Evolutionary conservation across 2,797 vertebrate species (phyloP).

Genomic region (Cyprinella venusta): DNA sequence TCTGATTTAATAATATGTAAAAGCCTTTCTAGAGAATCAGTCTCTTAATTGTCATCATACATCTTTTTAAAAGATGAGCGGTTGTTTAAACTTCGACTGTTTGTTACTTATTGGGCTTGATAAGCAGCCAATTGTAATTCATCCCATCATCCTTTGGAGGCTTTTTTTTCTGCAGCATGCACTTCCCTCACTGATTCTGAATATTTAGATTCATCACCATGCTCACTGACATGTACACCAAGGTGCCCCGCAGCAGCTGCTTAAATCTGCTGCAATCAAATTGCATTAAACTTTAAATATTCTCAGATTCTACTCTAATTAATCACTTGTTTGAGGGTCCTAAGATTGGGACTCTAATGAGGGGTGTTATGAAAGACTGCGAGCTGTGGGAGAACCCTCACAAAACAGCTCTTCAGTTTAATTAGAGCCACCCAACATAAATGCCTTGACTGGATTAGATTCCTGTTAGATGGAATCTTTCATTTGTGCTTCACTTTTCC

Average conservation of each 20-base stretch:
- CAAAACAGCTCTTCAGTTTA: conserved; percentile 37
- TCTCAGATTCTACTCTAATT: conserved; percentile 56
- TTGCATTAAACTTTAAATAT: conserved; percentile 61
- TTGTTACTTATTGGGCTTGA: conserved; percentile 17
- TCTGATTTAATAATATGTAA: conserved; percentile 1
- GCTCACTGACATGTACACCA: conserved; percentile 46
- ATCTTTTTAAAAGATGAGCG: conserved; percentile 1
- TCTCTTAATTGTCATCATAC: conserved; percentile 8
- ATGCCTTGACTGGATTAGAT: conserved; percentile 22
- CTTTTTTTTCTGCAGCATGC: conserved; percentile 3
- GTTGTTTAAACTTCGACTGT: neutral
- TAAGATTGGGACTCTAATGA: conserved; percentile 49
- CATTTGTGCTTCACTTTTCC: neutral
- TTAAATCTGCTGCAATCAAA: conserved; percentile 60
- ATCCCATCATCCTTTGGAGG: conserved; percentile 1
- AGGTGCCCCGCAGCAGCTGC: conserved; percentile 51
- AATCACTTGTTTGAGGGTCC: conserved; percentile 56
- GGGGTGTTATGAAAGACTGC: conserved; percentile 57
- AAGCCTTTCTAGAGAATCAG: conserved; percentile 13
- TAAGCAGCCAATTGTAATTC: conserved; percentile 37
- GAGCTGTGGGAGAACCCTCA: conserved; percentile 27
- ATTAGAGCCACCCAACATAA: conserved; percentile 19
- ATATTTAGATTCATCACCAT: conserved; percentile 42
- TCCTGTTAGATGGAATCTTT: conserved; percentile 14
- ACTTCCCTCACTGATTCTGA: conserved; percentile 20